Evolutionary conservation across 2,888 invertebrate species (phyloP), one percentile per base, ranked within the genome.

Genomic region (Abrostola tripartita): DNA sequence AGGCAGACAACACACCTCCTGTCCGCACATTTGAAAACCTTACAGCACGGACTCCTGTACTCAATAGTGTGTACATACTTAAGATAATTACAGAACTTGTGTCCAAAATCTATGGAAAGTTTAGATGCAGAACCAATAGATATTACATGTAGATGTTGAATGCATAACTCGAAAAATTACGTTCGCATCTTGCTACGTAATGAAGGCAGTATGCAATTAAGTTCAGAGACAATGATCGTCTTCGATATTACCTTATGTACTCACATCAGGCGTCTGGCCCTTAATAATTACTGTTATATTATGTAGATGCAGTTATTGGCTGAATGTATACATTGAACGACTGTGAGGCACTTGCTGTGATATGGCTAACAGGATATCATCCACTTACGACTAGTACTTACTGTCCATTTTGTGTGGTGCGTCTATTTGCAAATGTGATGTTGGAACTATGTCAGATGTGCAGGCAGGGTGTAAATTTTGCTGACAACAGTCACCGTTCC

Each of bases 401-500:
- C 60, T 78, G 65, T 81, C 66, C 73, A 73, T 64, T 63, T 69
- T 65, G 57, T 67, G 69, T 78, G 75, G 53, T 71, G 66, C 57
- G 67, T 70, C 60, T 56, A 65, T 63, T 79, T 68, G 68, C 61
- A 63, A 64, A 65, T 65, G 65, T 68, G 68, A 60, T 63, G 63
- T 64, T 36, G 52, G 49, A 67, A 63, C 54, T 66, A 61, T 53
- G 71, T 78, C 81, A 71, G 77, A 80, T 82, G 81, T 85, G 84
- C 83, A 64, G 85, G 76, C 83, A 78, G 81, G 76, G 74, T 76
- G 81, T 76, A 60, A 60, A 58, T 59, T 71, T 71, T 71, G 76
- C 77, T 72, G 76, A 79, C 68, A 69, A 71, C 73, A 77, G 79
- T 84, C 83, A 78, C 85, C 83, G 83, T 82, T 89, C 88, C 88